These are phyloP conservation scores for Cordilura impudica DNA, from an alignment of 2,888 invertebrate genomes.

Conservation along the genomic window DNA sequence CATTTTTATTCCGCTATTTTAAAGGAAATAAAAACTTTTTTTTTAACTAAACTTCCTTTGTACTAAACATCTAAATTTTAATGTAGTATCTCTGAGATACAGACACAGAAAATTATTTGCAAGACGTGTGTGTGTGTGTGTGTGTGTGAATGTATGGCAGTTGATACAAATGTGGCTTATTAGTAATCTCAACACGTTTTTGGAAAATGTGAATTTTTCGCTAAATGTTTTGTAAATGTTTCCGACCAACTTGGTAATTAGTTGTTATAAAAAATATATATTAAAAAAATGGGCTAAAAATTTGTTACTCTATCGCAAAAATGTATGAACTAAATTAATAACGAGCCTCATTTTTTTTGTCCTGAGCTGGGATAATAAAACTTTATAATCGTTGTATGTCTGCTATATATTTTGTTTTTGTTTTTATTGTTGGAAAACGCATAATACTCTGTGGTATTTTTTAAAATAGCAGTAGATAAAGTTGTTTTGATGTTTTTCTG, in stretches of 20 bases:
- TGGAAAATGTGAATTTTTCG: conserved; percentile 61
- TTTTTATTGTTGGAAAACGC: conserved; percentile 21
- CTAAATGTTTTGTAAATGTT: conserved; percentile 65
- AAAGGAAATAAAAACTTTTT: neutral
- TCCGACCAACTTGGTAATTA: conserved; percentile 63
- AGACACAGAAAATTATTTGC: neutral
- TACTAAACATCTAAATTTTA: conserved; percentile 4
- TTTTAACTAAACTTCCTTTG: conserved; percentile 40
- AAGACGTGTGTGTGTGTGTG: neutral
- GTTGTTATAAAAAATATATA: conserved; percentile 39
- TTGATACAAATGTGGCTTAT: conserved; percentile 34
- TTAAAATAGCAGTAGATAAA: conserved; percentile 15
- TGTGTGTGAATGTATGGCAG: neutral
- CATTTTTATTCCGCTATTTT: neutral
- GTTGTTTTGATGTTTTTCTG: conserved; percentile 29
- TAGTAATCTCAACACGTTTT: conserved; percentile 65
- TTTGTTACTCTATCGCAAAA: conserved; percentile 1
- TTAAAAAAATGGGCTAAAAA: neutral
- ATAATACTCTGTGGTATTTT: neutral
- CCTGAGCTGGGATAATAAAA: conserved; percentile 51
- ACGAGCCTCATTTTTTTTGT: conserved; percentile 41
- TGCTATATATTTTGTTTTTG: neutral
- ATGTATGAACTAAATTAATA: conserved; percentile 50
- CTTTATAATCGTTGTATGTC: conserved; percentile 49
- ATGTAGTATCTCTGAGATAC: conserved; percentile 8